phyloP scores from a whole-genome alignment of 1,140 invertebrate genomes.

The Rhopalosiphum maidis region DNA sequence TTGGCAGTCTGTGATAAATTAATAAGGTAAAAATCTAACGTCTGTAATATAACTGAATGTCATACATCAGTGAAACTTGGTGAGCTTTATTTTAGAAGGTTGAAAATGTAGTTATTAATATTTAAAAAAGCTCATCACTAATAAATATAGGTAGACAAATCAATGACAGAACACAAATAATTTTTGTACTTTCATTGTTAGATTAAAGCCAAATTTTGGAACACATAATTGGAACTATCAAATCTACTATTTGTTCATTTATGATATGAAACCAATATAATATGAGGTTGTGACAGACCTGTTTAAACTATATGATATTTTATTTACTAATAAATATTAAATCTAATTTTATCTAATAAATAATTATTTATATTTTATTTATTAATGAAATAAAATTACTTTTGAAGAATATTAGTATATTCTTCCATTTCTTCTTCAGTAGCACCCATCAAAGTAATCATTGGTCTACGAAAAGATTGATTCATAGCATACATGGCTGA shows the following conservation, averaged over 20 bases:
- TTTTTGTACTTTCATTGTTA: neutral
- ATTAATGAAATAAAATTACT: neutral
- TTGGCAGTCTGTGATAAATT: too few species aligned
- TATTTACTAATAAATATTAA: too few species aligned
- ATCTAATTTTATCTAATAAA: too few species aligned
- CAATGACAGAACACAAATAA: neutral
- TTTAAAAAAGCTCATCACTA: too few species aligned
- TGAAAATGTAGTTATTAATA: too few species aligned
- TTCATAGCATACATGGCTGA: constrained; percentile 37
- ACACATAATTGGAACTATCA: neutral
- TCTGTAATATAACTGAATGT: too few species aligned
- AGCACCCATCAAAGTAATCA: neutral
- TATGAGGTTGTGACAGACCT: neutral
- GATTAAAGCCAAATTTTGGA: neutral
- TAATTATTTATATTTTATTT: too few species aligned
- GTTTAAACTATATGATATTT: neutral
- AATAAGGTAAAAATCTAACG: too few species aligned
- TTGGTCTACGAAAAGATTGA: constrained; percentile 6
- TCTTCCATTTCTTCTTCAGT: neutral
- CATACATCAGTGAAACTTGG: too few species aligned
- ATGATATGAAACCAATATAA: neutral
- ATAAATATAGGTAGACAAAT: too few species aligned
- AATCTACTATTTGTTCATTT: neutral
- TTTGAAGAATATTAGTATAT: constrained; percentile 8
- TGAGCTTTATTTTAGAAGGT: too few species aligned